A percentile compares a stretch with the other conserved stretches of the same genome.
Conservation (phyloP, 2,888 invertebrate genomes). For the Lymantria monacha region DNA sequence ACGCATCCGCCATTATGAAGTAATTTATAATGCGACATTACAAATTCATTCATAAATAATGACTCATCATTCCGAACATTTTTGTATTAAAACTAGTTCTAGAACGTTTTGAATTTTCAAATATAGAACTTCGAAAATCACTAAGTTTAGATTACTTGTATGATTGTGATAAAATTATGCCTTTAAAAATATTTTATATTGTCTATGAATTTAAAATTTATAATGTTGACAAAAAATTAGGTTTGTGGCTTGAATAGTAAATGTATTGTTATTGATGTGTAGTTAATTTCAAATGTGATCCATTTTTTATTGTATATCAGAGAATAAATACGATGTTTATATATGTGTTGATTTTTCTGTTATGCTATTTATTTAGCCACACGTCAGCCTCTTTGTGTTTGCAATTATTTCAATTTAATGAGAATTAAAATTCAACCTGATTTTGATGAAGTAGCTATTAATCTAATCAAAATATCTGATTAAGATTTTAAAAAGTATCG, state of each 20-base stretch:
- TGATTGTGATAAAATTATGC: slow-evolving; percentile 23
- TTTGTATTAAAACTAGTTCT: not conserved
- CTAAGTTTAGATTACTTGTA: slow-evolving; percentile 6
- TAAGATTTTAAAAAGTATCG: no score
- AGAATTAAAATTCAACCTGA: no score
- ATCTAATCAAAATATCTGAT: no score
- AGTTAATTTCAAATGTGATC: slow-evolving; percentile 43
- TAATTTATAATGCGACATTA: no score
- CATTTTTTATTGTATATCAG: slow-evolving; percentile 41
- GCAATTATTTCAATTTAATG: not conserved
- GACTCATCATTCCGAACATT: not conserved
- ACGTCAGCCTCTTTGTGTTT: not conserved
- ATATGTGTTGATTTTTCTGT: slow-evolving; percentile 24
- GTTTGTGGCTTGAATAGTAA: slow-evolving; percentile 27
- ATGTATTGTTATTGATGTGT: slow-evolving; percentile 25
- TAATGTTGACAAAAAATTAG: slow-evolving; percentile 10
- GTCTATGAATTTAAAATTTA: no score
- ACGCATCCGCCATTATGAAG: no score
- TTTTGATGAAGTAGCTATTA: no score
- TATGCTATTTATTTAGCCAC: slow-evolving; percentile 9
- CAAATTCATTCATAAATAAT: not conserved
- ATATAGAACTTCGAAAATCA: slow-evolving; percentile 7
- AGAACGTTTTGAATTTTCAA: not conserved
- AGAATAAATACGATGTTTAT: slow-evolving; percentile 47
- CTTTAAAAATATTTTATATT: slow-evolving; percentile 10